phyloP scores from a whole-genome alignment of 1,140 invertebrate species.

The Penaeus japonicus region DNA sequence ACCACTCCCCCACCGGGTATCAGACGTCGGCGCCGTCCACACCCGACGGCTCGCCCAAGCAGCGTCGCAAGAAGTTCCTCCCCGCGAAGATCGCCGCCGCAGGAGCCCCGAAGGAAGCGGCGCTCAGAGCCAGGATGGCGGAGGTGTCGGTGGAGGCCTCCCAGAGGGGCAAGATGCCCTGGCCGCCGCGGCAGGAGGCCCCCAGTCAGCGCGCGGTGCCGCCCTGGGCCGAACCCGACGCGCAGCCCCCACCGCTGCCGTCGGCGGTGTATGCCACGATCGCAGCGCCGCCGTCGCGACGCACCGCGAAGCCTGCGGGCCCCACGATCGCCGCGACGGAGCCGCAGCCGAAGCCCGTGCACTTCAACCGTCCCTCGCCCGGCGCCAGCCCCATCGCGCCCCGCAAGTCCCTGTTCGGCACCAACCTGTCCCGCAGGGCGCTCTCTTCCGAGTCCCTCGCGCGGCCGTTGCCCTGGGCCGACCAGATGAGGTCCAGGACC shows the following conservation, averaged over 20 bases:
- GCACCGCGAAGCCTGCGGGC: constrained; percentile 1
- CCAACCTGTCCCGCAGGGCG: background rate
- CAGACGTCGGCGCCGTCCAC: constrained; percentile 21
- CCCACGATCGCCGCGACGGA: constrained; percentile 9
- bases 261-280: constrained; percentile 1
- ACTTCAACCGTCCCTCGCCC: constrained; percentile 41
- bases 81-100: background rate
- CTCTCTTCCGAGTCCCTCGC: constrained; percentile 25
- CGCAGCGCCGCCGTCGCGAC: background rate
- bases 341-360: constrained; percentile 14
- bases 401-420: constrained; percentile 27
- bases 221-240: constrained; percentile 50
- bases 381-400: constrained; percentile 40
- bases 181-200: background rate
- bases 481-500: background rate
- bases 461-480: background rate
- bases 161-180: background rate
- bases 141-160: background rate
- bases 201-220: constrained; percentile 9
- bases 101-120: background rate
- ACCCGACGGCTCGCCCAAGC: constrained; percentile 4
- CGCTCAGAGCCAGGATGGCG: background rate
- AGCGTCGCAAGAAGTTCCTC: background rate
- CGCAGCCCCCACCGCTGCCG: constrained; percentile 54
- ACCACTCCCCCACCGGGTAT: constrained; percentile 23